Evolutionary conservation across 2,113 vertebrate species (phyloP), one percentile per base, ranked within the genome.

Genomic region (Ctenodactylus gundi): DNA sequence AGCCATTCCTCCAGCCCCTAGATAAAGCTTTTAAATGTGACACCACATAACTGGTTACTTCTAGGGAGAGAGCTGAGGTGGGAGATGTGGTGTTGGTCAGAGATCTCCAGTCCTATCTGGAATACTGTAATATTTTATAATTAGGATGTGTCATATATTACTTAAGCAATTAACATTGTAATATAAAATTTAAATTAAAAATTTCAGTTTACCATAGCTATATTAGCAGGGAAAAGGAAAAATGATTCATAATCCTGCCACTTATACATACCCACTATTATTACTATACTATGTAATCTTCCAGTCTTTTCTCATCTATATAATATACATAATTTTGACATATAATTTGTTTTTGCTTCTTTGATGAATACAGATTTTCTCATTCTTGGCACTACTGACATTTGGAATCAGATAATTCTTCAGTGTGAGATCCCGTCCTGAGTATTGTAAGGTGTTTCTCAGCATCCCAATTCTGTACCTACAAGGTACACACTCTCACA

Each of bases 291-390:
- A 6, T 91, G 3, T 91, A 60, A 53, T 6, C 39, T 77, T 88
- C 31, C 21, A 91, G 51, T 83, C 57, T 76, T n/a, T n/a, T 55
- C 86, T 34, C 6, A 65, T 85, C 11, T 93, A 20, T 15, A 58
- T 64, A 80, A 58, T 90, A 93, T 89, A 73, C 39, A 75, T 72
- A 94, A 68, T 70, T 86, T 17, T 55, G n/a, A 70, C 70, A 75
- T 87, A 39, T 58, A 90, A 87, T 51, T 87, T 85, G 10, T 67
- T 81, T 49, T 90, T 85, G 4, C 39, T 44, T 78, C 27, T 91
- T 77, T 91, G 29, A 36, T 88, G 77, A 95, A 72, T 68, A 65
- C 49, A 60, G 6, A 1, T 10, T 68, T 90, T 81, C 46, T 81
- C 55, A 53, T 21, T 23, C 34, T 29, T 53, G 49, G 41, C 9